These are phyloP conservation scores for Eulemur macaco DNA, from an alignment of 2,113 vertebrate genomes.

Conservation along the genomic window DNA sequence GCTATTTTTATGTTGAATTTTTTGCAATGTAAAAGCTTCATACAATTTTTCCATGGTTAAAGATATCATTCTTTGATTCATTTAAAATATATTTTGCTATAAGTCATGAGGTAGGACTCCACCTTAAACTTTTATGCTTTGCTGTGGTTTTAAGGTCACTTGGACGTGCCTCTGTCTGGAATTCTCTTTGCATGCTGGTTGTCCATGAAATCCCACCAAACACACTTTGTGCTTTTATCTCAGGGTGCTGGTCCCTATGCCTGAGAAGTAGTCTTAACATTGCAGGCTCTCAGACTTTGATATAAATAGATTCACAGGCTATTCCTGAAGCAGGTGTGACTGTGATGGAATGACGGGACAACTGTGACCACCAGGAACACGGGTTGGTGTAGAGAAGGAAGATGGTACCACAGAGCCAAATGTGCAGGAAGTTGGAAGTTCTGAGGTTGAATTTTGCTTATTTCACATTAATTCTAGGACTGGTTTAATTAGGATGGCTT, in stretches of 20 bases:
- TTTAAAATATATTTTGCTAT: slow-evolving; percentile 13
- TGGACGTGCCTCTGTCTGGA: background rate
- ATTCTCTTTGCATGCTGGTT: background rate
- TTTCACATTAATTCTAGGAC: background rate
- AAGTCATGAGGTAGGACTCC: background rate
- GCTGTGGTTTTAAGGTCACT: background rate
- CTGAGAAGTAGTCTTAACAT: background rate
- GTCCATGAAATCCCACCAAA: background rate
- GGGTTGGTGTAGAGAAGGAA: background rate
- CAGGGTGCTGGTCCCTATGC: background rate
- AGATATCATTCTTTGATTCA: background rate
- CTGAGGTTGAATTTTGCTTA: background rate
- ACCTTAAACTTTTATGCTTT: background rate
- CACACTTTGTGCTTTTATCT: background rate
- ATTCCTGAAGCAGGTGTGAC: background rate
- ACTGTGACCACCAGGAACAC: background rate
- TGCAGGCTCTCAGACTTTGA: background rate
- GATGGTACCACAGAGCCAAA: background rate
- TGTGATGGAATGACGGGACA: background rate
- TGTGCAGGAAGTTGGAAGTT: background rate
- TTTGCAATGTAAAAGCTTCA: background rate
- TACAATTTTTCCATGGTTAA: background rate
- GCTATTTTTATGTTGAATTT: background rate
- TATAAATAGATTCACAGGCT: background rate
- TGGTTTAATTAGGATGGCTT: background rate